Percentiles rank a stretch among this genome's conserved stretches.
phyloP scores from a whole-genome alignment of 2,888 invertebrate genomes.

The Napeogenes inachia region DNA sequence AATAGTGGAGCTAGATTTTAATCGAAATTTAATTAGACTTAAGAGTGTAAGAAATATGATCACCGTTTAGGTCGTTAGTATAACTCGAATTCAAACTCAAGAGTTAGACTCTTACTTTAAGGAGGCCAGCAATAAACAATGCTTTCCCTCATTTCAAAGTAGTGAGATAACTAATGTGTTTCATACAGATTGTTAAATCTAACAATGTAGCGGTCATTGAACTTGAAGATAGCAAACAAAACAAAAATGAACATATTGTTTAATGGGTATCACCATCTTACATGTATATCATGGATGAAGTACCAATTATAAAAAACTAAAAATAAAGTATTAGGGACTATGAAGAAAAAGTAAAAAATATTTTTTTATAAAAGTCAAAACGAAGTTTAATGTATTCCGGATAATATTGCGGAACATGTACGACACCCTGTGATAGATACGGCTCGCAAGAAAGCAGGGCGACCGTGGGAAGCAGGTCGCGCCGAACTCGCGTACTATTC shows the following conservation, averaged over 20 bases:
- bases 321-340: no score
- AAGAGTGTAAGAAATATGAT: not conserved
- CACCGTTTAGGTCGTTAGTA: conserved; percentile 1
- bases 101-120: conserved; percentile 10
- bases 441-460: conserved; percentile 23
- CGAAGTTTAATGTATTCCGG: no score
- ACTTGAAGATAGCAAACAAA: conserved; percentile 12
- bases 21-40: not conserved
- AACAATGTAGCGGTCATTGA: conserved; percentile 30
- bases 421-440: no score
- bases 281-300: no score
- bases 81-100: not conserved
- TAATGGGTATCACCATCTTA: no score
- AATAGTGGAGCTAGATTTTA: no score
- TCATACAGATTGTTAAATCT: conserved; percentile 27
- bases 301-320: no score
- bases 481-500: not conserved
- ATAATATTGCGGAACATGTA: no score
- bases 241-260: no score
- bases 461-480: conserved; percentile 37
- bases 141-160: conserved; percentile 28
- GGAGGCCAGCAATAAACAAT: conserved; percentile 30
- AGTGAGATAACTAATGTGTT: conserved; percentile 31
- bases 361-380: no score
- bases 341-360: no score